A percentile compares a stretch with the other conserved stretches of the same genome.
Evolutionary conservation across 1,140 invertebrate genomes (phyloP).

Genomic region (Charaxes varanes): DNA sequence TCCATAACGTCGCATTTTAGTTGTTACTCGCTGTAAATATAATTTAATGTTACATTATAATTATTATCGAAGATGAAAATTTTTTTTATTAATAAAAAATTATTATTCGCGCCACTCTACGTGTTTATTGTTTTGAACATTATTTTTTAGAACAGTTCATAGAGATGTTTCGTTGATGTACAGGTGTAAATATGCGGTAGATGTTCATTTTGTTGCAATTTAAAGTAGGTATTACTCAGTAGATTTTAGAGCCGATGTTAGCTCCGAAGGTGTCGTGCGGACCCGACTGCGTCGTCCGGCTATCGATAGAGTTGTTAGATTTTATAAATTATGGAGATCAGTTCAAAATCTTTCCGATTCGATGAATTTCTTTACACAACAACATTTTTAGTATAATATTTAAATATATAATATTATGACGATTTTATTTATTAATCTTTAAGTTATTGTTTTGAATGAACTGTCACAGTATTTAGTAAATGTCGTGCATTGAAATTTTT

Average conservation of each 20-base stretch:
- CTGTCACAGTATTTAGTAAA: constrained; percentile 59
- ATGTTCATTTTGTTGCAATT: constrained; percentile 64
- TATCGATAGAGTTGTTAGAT: constrained; percentile 17
- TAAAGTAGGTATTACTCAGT: constrained; percentile 28
- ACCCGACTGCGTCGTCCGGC: constrained; percentile 2
- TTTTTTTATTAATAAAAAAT: constrained; percentile 59
- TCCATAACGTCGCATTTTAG: constrained; percentile 65
- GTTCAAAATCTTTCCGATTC: constrained; percentile 13
- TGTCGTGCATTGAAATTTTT: constrained; percentile 58
- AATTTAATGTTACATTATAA: no score
- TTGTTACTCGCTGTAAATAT: constrained; percentile 68
- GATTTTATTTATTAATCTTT: constrained; percentile 66
- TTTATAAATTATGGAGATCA: constrained; percentile 25
- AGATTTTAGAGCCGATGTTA: constrained; percentile 26
- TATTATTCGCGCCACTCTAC: constrained; percentile 48
- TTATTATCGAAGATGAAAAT: constrained; percentile 44
- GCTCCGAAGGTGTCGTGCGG: constrained; percentile 8
- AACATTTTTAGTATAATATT: no score
- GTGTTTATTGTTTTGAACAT: constrained; percentile 64
- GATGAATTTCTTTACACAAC: constrained; percentile 27
- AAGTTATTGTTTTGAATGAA: constrained; percentile 66
- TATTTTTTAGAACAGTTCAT: constrained; percentile 49
- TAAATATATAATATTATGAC: constrained; percentile 32
- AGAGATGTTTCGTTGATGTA: constrained; percentile 66
- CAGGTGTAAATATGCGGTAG: constrained; percentile 67